Base-by-base conservation (phyloP, 2,888 invertebrate species). In the Crepidodera aurea region DNA sequence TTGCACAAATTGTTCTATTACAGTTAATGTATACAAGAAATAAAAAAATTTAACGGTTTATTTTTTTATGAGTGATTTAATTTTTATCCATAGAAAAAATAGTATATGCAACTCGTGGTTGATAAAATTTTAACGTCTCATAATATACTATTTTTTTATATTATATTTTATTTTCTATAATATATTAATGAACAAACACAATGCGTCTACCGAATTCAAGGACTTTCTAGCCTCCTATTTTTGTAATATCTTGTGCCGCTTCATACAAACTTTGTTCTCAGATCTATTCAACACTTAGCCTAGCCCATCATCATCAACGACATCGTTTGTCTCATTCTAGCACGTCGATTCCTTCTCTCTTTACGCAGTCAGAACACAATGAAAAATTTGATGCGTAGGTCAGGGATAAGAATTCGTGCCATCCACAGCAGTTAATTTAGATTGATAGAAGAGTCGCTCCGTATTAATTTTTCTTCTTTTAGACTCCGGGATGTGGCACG, bases 311-410 rank as follows among this genome's bases (percentile, higher is more conserved):
- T 73, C 75, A 74, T 72, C 75, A 73, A 72, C 73, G 71, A 71
- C 71, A 72, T 69, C 65, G 60, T 72, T 69, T 70, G 71, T 75
- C 75, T 75, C 71, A 70, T 71, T 74, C 69, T 69, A 66, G 65
- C 66, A 65, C 71, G 70, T 71, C 67, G 66, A 70, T 73, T 67
- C 71, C 66, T 53, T 71, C 69, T 71, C 70, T 71, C 64, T 71
- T 67, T 69, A 68, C 65, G 68, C 70, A 69, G 63, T 66, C 60
- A 53, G 62, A 58, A 51, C 71, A 48, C 71, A 75, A 75, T 69
- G 71, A 73, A 72, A 73, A 74, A 73, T 70, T 72, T 64, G 62
- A 69, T 64, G 73, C 69, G 69, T 74, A 73, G 69, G 75, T 74
- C 74, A 74, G 72, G 71, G 72, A 71, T 70, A 70, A 70, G 71